Evolutionary conservation across 2,113 vertebrate genomes (phyloP), one percentile per base, ranked within the genome.

Genomic region (Lycocorax pyrrhopterus): DNA sequence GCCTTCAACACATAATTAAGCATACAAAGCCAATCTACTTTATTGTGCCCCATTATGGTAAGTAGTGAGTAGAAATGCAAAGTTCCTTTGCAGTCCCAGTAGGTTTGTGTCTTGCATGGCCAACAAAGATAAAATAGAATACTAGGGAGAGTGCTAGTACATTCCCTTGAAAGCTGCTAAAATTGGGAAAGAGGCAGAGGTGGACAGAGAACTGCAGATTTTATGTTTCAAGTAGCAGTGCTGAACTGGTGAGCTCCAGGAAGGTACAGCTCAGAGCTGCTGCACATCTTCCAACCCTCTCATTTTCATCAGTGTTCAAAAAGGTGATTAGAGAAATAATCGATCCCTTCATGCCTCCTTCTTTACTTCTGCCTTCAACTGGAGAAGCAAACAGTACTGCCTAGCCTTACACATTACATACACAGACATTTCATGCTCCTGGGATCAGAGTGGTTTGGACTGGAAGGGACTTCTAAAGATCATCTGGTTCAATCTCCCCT

Each of bases 401-500:
- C 74, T 33, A 35, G 39, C 20, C 26, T 76, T 39, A 58, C 25
- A 73, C 3, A 11, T 66, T 16, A 41, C 18, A 39, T 11, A 49
- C 0, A 4, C 39, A 76, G 23, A 15, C 49, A 68, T 60, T 75
- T 71, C 62, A 52, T 8, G 25, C 13, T 20, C 0, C 0, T 9
- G 52, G 44, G 64, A 64, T 55, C 53, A 55, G 16, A 58, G 13
- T 2, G 2, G 20, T 55, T 68, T 89, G 55, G 10, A 13, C 47
- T 62, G 37, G 41, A 79, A 86, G 14, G 17, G 20, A 68, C 30
- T 41, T 27, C 20, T 46, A 33, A 59, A 37, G 21, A 8, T 52
- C 13, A 46, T 8, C 22, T 47, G 47, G 27, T 47, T 33, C 33
- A 80, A 26, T 2, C 12, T 62, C 13, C 18, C 23, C 32, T 55